Base-by-base conservation (phyloP, 2,888 invertebrate species). In the Cephonodes hylas region DNA sequence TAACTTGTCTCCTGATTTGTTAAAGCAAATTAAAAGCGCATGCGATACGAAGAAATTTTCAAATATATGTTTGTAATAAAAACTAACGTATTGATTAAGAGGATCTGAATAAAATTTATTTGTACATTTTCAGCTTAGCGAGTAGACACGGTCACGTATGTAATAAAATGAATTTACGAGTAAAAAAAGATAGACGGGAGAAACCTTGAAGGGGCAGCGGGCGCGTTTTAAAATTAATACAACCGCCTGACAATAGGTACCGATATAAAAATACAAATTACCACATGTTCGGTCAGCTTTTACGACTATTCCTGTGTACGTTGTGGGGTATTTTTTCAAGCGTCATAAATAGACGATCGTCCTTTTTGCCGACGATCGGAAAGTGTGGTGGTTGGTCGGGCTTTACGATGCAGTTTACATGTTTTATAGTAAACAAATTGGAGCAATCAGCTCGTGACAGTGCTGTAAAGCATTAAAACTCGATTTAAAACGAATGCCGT, bases 351-450 rank as follows among this genome's bases (percentile, higher is more conserved):
- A 77, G 71, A 69, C 63, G 42, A 66, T 70, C 70, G 71, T 75
- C 73, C 74, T 77, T 76, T 76, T 73, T 53, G 27, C 25, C 23
- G 42, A 42, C 73, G 69, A 27, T 60, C 48, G 60, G 59, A 46
- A 62, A 59, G 60, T 69, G 68, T 61, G 66, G 64, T 64, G 67
- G 53, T 38, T 42, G 75, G 72, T 78, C 73, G 62, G 69, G 67
- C 72, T 88, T 89, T 85, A 88, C 81, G 82, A 79, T 66, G 63
- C 57, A 62, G 65, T 66, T 68, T 66, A 67, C 68, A 71, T 74
- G 73, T 60, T 85, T 86, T 86, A 86, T 87, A 75, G 82, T 78
- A 76, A 78, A 86, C 85, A 85, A 89, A 89, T 90, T 89, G 85
- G 84, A 81, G 80, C 85, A 85, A 86, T 86, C 74, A 72, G 70